Evolutionary conservation across 1,140 invertebrate genomes (phyloP).

Genomic region (Heliconius melpomene): DNA sequence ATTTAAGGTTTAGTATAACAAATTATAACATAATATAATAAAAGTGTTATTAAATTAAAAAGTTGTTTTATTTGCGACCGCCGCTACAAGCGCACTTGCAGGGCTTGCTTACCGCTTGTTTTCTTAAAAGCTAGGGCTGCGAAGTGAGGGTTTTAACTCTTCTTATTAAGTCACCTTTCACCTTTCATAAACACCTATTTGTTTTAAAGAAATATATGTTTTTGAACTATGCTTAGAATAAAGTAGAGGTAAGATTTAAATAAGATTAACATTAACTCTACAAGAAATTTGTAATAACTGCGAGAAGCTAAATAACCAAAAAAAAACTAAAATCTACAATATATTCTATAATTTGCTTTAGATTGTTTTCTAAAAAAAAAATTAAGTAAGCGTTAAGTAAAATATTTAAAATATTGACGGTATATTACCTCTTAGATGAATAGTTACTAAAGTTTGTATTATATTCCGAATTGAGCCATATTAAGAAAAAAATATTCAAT

Average conservation of each 20-base stretch:
- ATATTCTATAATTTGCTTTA: too few species aligned
- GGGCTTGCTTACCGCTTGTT: conserved; percentile 41
- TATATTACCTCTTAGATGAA: not conserved
- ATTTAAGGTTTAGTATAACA: not conserved
- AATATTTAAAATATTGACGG: not conserved
- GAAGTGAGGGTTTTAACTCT: not conserved
- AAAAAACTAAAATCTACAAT: too few species aligned
- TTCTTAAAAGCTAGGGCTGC: conserved; percentile 10
- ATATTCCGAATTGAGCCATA: not conserved
- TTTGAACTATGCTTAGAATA: not conserved
- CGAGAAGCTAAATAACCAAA: too few species aligned
- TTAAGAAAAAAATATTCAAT: not conserved
- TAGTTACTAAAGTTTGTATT: not conserved
- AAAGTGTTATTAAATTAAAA: conserved; percentile 9
- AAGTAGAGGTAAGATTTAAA: too few species aligned
- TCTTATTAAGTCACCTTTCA: not conserved
- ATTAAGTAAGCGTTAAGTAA: too few species aligned
- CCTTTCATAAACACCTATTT: not conserved
- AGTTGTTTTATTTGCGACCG: conserved; percentile 43
- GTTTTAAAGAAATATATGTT: not conserved
- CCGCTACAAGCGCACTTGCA: conserved; percentile 26
- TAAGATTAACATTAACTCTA: too few species aligned
- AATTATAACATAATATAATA: conserved; percentile 1
- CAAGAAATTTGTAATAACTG: too few species aligned
- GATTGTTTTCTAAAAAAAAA: too few species aligned